Base-by-base conservation (phyloP, 2,797 vertebrate species). In the Cryptoblepharus egeriae region DNA sequence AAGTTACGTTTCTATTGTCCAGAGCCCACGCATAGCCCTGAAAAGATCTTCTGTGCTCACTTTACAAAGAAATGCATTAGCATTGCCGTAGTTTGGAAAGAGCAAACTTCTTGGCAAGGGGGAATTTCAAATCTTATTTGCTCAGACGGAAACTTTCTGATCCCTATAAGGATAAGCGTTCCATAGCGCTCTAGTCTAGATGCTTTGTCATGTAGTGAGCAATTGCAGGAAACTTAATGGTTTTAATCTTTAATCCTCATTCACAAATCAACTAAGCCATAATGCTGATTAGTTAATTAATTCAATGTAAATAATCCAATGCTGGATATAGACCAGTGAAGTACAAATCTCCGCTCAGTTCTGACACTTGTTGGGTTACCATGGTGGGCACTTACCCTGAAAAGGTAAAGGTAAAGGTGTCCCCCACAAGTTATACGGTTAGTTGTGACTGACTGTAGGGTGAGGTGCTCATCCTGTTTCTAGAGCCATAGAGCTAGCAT, bases 31-130 rank as follows among this genome's bases (percentile, higher is more conserved):
- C 28, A 57, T 39, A 24, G 57, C 55, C 63, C 57, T 55, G 64
- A 22, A 30, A 26, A 39, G 37, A 26, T 30, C 3, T 12, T 30
- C 55, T 26, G 0, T 60, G 69, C 10, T 68, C n/a, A 8, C 5
- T 35, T 68, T 35, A 20, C 45, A 74, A 5, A 61, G 39, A 75
- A 75, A 49, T 52, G 39, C 30, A 76, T 70, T 65, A 77, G 45
- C 12, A 2, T 5, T 7, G 7, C 26, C 58, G 35, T 76, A n/a
- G 30, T 45, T 32, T 58, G 30, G 49, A 52, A 61, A 49, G 13
- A 85, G 35, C 26, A 42, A 58, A 57, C 49, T 58, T 80, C 73
- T 37, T 71, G 79, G 37, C n/a, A 76, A 71, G n/a, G 65, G 64
- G 35, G 32, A 65, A 37, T 71, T n/a, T 42, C 55, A 30, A 72